These are phyloP conservation scores for Drosophila aff. DNA, from an alignment of 1,140 invertebrate species.

Conservation along the genomic window DNA sequence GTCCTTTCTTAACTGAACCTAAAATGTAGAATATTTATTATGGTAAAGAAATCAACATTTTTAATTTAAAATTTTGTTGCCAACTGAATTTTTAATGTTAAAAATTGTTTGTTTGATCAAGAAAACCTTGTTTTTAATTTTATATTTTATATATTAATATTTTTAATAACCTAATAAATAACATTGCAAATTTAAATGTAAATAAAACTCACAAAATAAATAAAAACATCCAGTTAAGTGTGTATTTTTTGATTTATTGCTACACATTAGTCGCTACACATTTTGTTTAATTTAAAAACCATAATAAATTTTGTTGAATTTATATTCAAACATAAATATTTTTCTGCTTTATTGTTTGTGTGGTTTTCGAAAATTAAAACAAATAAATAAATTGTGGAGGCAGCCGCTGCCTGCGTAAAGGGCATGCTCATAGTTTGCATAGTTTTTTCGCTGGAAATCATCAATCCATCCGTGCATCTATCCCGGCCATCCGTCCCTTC, in stretches of 20 bases:
- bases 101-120: not conserved
- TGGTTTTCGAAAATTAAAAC: slow-evolving; percentile 1
- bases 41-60: not conserved
- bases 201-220: not conserved
- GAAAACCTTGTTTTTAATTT: not conserved
- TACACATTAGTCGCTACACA: not conserved
- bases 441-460: slow-evolving; percentile 25
- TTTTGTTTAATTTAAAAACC: not conserved
- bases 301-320: slow-evolving; percentile 7
- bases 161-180: not conserved
- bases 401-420: not conserved
- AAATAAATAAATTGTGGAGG: slow-evolving; percentile 2
- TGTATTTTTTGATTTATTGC: not conserved
- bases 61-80: not conserved
- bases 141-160: not conserved
- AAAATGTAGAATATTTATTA: not conserved
- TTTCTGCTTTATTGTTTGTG: slow-evolving; percentile 1
- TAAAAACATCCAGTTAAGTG: not conserved
- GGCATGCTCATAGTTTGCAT: slow-evolving; percentile 42
- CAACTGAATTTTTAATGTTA: not conserved
- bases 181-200: not conserved
- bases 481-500: slow-evolving; percentile 11
- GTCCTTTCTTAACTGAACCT: not conserved
- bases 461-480: slow-evolving; percentile 31
- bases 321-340: not conserved